Evolutionary conservation across 2,113 vertebrate genomes (phyloP), one percentile per base, ranked within the genome.

Genomic region (Lynx canadensis): DNA sequence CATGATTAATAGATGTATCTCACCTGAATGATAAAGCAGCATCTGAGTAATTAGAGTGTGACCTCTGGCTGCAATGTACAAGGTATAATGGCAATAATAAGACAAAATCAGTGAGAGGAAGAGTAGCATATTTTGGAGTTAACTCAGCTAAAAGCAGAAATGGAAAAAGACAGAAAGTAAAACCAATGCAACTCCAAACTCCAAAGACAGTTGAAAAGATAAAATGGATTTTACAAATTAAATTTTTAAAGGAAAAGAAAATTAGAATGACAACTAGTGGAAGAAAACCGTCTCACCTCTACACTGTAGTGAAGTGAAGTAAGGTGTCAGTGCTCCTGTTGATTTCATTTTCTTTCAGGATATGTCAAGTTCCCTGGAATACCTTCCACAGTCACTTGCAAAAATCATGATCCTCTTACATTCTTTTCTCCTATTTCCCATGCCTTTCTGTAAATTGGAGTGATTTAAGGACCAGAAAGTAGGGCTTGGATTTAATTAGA

Each of bases 151-250:
- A 84, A 73, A n/a, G 55, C 57, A 45, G n/a, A 63, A 80, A 41
- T 4, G 5, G 11, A 73, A 21, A 65, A 74, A 84, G 55, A 48
- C 36, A 66, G 15, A 65, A 82, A 68, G 41, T 45, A 89, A 96
- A 97, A 85, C 9, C 57, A 81, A 76, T 38, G 23, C 36, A 93
- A 84, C 66, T 41, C 7, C 5, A 65, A 82, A 65, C 1, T 18
- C 36, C 82, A 78, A 87, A 89, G 73, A 86, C 94, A 55, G 10
- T 48, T 89, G 33, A 80, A 92, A 52, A 15, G 18, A 90, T 71
- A 80, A 97, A 84, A 83, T 60, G 76, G 60, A 87, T 50, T 38
- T 93, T 55, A 81, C 31, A 68, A 82, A 36, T 90, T 66, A 74
- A 55, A 83, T 15, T 93, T 63, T 71, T 87, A 65, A 85, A 18